These are phyloP conservation scores for Prionailurus bengalensis DNA, from an alignment of 2,113 vertebrate species.

Conservation along the genomic window DNA sequence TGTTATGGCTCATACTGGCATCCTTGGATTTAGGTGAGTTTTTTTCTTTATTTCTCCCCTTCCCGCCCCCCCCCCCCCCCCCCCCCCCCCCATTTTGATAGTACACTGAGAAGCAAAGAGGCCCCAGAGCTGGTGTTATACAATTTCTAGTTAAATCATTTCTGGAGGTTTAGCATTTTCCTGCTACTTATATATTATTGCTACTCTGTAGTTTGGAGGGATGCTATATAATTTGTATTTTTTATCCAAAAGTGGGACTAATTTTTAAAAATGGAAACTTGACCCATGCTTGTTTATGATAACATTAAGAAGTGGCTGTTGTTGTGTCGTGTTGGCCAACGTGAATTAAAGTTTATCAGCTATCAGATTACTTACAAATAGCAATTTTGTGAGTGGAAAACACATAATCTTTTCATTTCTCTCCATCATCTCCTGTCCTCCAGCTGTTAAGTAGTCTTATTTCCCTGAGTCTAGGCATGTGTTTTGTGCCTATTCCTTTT, in stretches of 20 bases:
- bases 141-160: conserved; percentile 43
- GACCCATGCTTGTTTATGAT: neutral
- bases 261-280: conserved; percentile 16
- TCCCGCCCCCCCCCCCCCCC: no score
- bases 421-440: neutral
- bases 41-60: neutral
- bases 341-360: conserved; percentile 43
- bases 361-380: conserved; percentile 25
- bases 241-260: conserved; percentile 5
- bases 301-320: neutral
- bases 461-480: neutral
- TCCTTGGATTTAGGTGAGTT: conserved; percentile 95
- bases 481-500: neutral
- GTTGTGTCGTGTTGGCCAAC: conserved; percentile 24
- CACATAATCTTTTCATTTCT: conserved; percentile 28
- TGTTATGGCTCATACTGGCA: conserved; percentile 95
- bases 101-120: neutral
- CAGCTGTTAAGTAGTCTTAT: neutral
- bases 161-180: conserved; percentile 15
- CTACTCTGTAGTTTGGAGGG: neutral
- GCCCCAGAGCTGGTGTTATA: neutral
- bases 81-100: neutral
- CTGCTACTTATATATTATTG: neutral
- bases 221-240: neutral
- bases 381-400: conserved; percentile 10